Base-by-base conservation (phyloP, 2,797 vertebrate genomes). In the Crenuchus spilurus region DNA sequence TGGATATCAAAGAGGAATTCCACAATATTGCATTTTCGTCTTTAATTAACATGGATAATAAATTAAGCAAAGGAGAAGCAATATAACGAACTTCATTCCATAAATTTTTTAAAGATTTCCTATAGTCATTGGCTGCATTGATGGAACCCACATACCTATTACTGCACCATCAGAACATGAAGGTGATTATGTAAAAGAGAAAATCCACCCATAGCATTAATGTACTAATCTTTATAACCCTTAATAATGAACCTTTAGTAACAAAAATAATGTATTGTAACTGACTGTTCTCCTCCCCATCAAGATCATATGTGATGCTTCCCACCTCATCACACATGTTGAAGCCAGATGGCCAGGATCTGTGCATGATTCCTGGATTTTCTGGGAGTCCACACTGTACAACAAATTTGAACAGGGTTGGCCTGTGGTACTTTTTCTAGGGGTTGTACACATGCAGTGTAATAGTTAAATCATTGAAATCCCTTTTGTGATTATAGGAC, bases 251-350 rank as follows among this genome's bases (percentile, higher is more conserved):
- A 13, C 48, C 3, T 24, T 51, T 24, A 1, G 11, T 51, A 3
- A 13, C 41, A 49, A 58, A 35, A 7, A 58, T 18, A 33, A n/a
- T 61, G 0, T 61, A 61, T 13, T 22, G 58, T 18, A 58, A 2
- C 31, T 24, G 14, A 44, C 39, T 44, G 39, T 37, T 63, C 35
- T 44, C 42, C 9, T 35, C 16, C 30, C 2, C n/a, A n/a, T 35
- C 26, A 65, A 65, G 20, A 16, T 52, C 7, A 54, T 67, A 37
- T 67, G 30, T 66, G 44, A 66, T 66, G 44, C n/a, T 13, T 2
- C 63, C 28, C 18, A 49, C 9, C 6, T 33, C 42, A 65, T 49
- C 44, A 48, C 4, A 5, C 33, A 66, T 33, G 39, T 26, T 20
- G 37, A 63, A 18, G 44, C 30, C 4, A 65, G 20, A 6, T 49